A percentile compares a stretch with the other conserved stretches of the same genome.
phyloP scores from a whole-genome alignment of 2,113 vertebrate genomes.

The Chaenogobius annularis region DNA sequence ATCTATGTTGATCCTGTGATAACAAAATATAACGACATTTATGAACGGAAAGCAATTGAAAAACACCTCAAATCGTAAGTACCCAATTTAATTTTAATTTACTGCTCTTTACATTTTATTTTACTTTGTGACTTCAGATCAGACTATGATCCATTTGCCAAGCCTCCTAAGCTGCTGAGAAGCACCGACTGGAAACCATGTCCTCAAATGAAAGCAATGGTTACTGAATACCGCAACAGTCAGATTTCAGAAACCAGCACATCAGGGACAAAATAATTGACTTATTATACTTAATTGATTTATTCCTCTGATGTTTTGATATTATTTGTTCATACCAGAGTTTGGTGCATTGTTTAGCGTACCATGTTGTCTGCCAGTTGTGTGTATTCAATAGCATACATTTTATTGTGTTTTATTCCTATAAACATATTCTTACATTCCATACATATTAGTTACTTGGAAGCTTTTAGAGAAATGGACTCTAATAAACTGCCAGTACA shows the following conservation, averaged over 20 bases:
- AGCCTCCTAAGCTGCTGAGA: neutral
- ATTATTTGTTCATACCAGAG: neutral
- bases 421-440: too few species aligned
- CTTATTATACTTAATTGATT: neutral
- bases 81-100: neutral
- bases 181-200: neutral
- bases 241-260: neutral
- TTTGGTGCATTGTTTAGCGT: too few species aligned
- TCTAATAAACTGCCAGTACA: too few species aligned
- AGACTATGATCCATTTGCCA: neutral
- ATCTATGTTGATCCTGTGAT: conserved; percentile 70
- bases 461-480: too few species aligned
- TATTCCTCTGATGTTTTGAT: neutral
- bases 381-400: too few species aligned
- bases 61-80: conserved; percentile 52
- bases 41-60: conserved; percentile 67
- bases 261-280: neutral
- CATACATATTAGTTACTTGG: too few species aligned
- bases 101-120: neutral
- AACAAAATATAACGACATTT: conserved; percentile 43
- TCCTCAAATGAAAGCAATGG: neutral
- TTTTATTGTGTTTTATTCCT: too few species aligned
- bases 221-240: neutral
- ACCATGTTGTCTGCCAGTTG: neutral
- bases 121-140: neutral